Evolutionary conservation across 2,113 vertebrate genomes (phyloP), one percentile per base, ranked within the genome.

Genomic region (Eurystomus gularis): DNA sequence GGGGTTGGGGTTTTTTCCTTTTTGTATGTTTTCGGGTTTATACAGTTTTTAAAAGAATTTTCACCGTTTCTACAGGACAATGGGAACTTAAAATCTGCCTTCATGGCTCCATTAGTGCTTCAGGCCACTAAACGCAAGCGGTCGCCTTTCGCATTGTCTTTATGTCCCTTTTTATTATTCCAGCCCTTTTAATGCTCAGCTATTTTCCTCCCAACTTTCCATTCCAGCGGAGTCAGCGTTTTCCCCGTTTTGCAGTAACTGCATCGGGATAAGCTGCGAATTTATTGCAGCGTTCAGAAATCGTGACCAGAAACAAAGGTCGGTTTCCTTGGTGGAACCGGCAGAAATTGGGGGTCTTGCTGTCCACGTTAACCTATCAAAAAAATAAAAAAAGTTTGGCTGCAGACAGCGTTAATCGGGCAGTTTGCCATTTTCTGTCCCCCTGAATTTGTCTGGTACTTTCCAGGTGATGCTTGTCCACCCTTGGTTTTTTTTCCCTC

Each of bases 91-190:
- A 12, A 77, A 20, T 4, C 2, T 23, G 62, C 14, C 12, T 13
- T 10, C 31, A 18, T 65, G 39, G 21, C 57, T 54, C 65, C 58
- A 35, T 93, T 81, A 66, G 2, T 2, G 33, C 33, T 73, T 54
- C 25, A 58, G 15, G 11, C 16, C 5, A 24, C 55, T 52, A 31
- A 62, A 26, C 17, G 57, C 3, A 35, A 70, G 13, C 7, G 3
- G 3, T 33, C 80, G 11, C 13, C 14, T 66, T 66, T 13, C 1
- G 1, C n/a, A 29, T 44, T 23, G 8, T 33, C 37, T 52, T 3
- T 23, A 0, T 3, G 7, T 23, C 3, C 1, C 31, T 10, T 23
- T 66, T 16, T 18, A 9, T 21, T 69, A 24, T 52, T 65, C 3
- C 11, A 4, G 7, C 24, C 4, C 2, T 42, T 88, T 29, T 18